phyloP scores from a whole-genome alignment of 2,888 invertebrate genomes.

The Dicyrtomina minuta region DNA sequence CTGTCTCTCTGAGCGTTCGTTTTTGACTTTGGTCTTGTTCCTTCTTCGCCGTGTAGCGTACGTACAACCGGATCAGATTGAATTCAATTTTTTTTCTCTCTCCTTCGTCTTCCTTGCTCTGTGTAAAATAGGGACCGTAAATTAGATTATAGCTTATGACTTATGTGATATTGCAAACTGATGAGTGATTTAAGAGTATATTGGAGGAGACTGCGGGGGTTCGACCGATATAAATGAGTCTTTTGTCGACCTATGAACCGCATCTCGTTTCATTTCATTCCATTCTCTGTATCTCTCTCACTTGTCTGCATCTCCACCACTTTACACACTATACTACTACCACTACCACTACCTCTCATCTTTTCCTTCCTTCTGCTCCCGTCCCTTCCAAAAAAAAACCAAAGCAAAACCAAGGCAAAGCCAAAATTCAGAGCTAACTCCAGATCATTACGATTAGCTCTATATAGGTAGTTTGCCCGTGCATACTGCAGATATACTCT shows the following conservation, averaged over 20 bases:
- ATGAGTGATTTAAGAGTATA: slow-evolving; percentile 36
- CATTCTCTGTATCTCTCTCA: slow-evolving; percentile 7
- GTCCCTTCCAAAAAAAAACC: no score
- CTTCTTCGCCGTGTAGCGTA: no score
- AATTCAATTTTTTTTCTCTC: slow-evolving; percentile 7
- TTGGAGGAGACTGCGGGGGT: slow-evolving; percentile 39
- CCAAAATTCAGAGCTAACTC: no score
- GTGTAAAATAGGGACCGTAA: slow-evolving; percentile 36
- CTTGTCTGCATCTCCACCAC: neutral
- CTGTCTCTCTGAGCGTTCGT: neutral
- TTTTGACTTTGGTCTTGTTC: no score
- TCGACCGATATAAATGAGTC: slow-evolving; percentile 39
- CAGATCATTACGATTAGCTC: no score
- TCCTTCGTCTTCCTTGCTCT: neutral
- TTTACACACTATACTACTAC: neutral
- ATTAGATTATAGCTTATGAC: slow-evolving; percentile 38
- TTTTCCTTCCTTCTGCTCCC: no score
- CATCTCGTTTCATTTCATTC: slow-evolving; percentile 25
- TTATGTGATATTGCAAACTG: slow-evolving; percentile 36
- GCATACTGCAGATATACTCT: no score
- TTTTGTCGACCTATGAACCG: slow-evolving; percentile 38
- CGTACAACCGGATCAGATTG: slow-evolving; percentile 9
- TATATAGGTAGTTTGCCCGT: no score
- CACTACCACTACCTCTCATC: neutral
- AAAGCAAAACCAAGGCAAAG: no score